Base-by-base conservation (phyloP, 2,888 invertebrate species). In the Amphimallon solstitiale region DNA sequence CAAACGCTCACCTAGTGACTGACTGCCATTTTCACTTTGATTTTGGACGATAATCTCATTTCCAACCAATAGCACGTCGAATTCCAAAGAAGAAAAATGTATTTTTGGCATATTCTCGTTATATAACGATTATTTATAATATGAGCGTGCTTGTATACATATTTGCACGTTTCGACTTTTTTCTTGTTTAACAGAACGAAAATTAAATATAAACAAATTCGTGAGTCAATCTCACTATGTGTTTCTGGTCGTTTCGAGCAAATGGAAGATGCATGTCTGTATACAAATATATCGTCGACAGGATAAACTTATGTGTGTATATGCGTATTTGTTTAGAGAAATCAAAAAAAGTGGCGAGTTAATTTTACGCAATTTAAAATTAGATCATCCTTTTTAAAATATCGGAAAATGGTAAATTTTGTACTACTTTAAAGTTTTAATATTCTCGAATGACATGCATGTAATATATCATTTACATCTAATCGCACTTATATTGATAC, bases 291-390 rank as follows among this genome's bases (percentile, higher is more conserved):
- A 29, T 29, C 29, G 9, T 9, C 6, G 7, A 9, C 5, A 29
- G 29, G 29, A 29, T 29, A 29, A 29, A 9, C 29, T 29, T 29
- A 23, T 29, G 14, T 21, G n/a, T 1, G n/a, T 29, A 12, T 2
- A 12, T 10, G 12, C 23, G 29, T 59, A 43, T 43, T 59, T 59
- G 56, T 59, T 59, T 59, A 29, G 56, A 59, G 56, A 59, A 43
- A 59, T 59, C 38, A 9, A 29, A 4, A n/a, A 29, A 29, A 29
- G 29, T 29, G 38, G n/a, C 34, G 56, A 59, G 56, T 43, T 45
- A 45, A 59, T 59, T 59, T 59, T 59, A 43, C 23, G 43, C 23
- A 29, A 29, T 34, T 59, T 23, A 59, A 59, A 56, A 59, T 59
- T 34, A 34, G 43, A 12, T 43, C 56, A 29, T 29, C 29, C n/a